Evolutionary conservation across 2,888 invertebrate species (phyloP), one percentile per base, ranked within the genome.

Genomic region (Argynnis bischoffii): DNA sequence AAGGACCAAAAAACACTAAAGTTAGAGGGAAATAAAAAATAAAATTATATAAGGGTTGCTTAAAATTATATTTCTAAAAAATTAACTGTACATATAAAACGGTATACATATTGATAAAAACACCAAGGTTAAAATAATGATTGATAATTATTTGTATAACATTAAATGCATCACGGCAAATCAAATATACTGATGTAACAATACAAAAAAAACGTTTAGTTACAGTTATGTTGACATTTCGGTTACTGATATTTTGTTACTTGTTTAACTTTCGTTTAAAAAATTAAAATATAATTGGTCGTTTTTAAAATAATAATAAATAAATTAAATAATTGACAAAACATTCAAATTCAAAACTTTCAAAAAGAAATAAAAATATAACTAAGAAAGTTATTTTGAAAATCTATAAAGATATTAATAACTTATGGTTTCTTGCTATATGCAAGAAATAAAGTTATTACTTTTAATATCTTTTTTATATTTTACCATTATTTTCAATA

Each of bases 81-180:
- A 66, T 41, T 66, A 66, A 66, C 66, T 66, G 66, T 66, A 66
- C 60, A 66, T 60, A 66, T 66, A 61, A 66, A 61, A 66, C 41
- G 59, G 60, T 57, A 66, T 66, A 66, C 50, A 51, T 57, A 61
- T 61, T 6, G 59, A 65, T 63, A 60, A 63, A 69, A 63, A 65
- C 61, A 66, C 59, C 57, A 59, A 46, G 55, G 66, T 68, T 66
- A 66, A 71, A 69, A 69, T 67, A 63, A 68, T 67, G 69, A 71
- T 69, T 69, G 64, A 68, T 69, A 64, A 72, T 70, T 69, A 69
- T 73, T 72, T 67, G 56, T 67, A 64, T 69, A 66, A 71, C 72
- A 68, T 71, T 72, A 67, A 72, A 76, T 74, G 73, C 72, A 72
- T 72, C 70, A 67, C 70, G 72, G 69, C 73, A 70, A 74, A 69